These are phyloP conservation scores for Chaetura pelagica DNA, from an alignment of 2,113 vertebrate species.

Conservation along the genomic window DNA sequence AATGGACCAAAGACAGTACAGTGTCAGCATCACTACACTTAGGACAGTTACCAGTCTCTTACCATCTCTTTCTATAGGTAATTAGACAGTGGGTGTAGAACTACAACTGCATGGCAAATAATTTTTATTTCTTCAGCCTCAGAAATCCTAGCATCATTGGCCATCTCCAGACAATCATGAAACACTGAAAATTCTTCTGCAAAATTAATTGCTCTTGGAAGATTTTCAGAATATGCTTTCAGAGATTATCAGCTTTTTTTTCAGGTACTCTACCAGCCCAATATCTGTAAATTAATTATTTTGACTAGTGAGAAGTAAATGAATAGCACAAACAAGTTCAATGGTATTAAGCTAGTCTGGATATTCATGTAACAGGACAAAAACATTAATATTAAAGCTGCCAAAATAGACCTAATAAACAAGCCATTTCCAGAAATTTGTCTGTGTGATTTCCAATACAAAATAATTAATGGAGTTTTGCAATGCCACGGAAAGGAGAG, in stretches of 20 bases:
- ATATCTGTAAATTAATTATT: background rate
- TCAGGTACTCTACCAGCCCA: background rate
- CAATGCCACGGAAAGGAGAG: background rate
- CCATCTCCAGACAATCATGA: background rate
- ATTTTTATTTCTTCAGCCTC: background rate
- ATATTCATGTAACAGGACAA: background rate
- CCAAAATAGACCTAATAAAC: background rate
- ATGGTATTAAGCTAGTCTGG: background rate
- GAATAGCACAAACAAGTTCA: background rate
- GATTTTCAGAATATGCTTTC: background rate
- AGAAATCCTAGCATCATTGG: background rate
- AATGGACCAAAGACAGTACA: background rate
- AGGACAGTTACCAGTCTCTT: background rate
- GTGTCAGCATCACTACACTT: background rate
- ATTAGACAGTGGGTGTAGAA: background rate
- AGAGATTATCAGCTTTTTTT: background rate
- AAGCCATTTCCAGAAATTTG: background rate
- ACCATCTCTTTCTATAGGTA: background rate
- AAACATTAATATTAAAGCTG: background rate
- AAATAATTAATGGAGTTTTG: background rate
- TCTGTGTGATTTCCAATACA: background rate
- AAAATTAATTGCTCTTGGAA: background rate
- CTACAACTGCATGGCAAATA: background rate
- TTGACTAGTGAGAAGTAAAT: background rate
- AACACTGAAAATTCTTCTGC: background rate